Percentiles rank a stretch among this genome's conserved stretches.
phyloP scores from a whole-genome alignment of 2,797 vertebrate genomes.

The Cyclopterus lumpus region DNA sequence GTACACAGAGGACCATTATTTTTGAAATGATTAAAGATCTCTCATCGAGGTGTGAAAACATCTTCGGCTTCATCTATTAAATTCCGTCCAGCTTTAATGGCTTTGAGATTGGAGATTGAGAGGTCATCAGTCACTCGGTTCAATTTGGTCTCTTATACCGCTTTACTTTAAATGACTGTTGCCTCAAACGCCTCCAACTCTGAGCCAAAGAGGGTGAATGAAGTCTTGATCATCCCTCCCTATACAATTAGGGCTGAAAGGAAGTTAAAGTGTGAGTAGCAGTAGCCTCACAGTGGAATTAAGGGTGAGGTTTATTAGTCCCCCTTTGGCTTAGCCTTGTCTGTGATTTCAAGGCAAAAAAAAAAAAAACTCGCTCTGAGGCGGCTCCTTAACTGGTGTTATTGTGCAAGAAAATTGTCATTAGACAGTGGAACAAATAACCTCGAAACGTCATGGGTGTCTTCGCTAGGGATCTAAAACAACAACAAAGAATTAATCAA shows the following conservation, averaged over 20 bases:
- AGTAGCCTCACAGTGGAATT: conserved; percentile 81
- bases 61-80: conserved; percentile 36
- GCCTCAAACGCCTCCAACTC: conserved; percentile 34
- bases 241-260: conserved; percentile 60
- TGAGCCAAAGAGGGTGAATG: conserved; percentile 47
- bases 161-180: conserved; percentile 38
- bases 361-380: conserved; percentile 83
- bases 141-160: conserved; percentile 41
- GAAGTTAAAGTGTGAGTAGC: conserved; percentile 67
- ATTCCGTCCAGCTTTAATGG: conserved; percentile 44
- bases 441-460: conserved; percentile 86
- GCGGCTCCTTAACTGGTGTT: conserved; percentile 84
- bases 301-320: conserved; percentile 83
- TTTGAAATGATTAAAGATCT: conserved; percentile 46
- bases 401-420: conserved; percentile 90
- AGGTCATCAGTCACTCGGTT: conserved; percentile 51
- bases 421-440: conserved; percentile 91
- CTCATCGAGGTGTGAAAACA: conserved; percentile 35
- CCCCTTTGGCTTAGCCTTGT: conserved; percentile 84
- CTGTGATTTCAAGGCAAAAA: conserved; percentile 81
- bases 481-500: conserved; percentile 91
- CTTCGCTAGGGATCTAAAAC: conserved; percentile 85
- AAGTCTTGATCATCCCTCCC: conserved; percentile 67
- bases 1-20: conserved; percentile 17
- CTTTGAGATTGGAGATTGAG: conserved; percentile 47